phyloP scores from a whole-genome alignment of 2,888 invertebrate species.

The Athalia circularis region DNA sequence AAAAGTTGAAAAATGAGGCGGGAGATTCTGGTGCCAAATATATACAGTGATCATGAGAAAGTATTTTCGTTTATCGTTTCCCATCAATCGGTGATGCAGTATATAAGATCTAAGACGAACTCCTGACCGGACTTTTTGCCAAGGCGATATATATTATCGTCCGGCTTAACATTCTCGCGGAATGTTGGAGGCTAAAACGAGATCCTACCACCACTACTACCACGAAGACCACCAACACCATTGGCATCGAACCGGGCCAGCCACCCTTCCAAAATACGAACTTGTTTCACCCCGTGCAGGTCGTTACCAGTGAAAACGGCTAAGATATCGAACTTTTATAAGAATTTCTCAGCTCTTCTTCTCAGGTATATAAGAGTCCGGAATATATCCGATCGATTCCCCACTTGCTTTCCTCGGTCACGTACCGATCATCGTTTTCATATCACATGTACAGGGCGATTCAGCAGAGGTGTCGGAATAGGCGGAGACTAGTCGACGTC shows the following conservation, averaged over 20 bases:
- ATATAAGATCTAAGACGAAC: slow-evolving; percentile 10
- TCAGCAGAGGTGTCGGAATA: no score
- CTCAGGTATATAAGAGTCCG: no score
- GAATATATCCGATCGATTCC: slow-evolving; percentile 21
- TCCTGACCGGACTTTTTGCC: slow-evolving; percentile 37
- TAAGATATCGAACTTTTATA: slow-evolving; percentile 55
- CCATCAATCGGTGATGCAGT: slow-evolving; percentile 19
- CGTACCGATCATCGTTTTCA: slow-evolving; percentile 26
- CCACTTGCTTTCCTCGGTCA: slow-evolving; percentile 15
- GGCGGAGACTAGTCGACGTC: no score
- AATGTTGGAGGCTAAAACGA: neutral
- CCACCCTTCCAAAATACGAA: neutral
- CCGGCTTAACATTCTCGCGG: no score
- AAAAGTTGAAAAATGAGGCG: neutral
- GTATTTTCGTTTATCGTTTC: slow-evolving; percentile 39
- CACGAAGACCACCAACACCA: no score
- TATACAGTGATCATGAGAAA: slow-evolving; percentile 17
- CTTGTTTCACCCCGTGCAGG: neutral
- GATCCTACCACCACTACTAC: neutral
- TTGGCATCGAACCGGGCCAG: no score
- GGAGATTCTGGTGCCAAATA: slow-evolving; percentile 2
- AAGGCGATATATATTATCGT: neutral
- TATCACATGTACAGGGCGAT: no score
- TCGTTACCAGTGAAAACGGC: slow-evolving; percentile 32
- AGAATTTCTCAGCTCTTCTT: slow-evolving; percentile 50